Base-by-base conservation (phyloP, 2,797 vertebrate genomes). In the Melanotaenia nigrans region DNA sequence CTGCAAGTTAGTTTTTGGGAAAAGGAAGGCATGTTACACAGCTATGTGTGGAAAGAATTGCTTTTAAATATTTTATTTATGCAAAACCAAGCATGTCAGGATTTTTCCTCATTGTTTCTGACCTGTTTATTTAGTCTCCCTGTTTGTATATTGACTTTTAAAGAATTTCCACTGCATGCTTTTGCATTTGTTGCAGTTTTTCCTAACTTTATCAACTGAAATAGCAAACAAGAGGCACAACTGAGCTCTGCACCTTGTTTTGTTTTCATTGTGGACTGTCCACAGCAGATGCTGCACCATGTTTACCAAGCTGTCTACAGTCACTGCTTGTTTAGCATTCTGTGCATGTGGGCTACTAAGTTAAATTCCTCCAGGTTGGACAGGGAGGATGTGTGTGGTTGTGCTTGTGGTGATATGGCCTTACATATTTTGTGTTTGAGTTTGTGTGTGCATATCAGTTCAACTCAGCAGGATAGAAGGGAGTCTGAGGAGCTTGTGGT, bases 401-500 rank as follows among this genome's bases (percentile, higher is more conserved):
- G 54, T 64, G 47, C 32, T 58, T 65, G 68, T 36, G 76, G 75
- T 72, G 77, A 76, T 40, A 70, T 65, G 65, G 65, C 62, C 25
- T 79, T 71, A 55, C 1, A 4, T 57, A 55, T 47, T 73, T 32
- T 68, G 62, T 65, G 73, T 20, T 53, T 54, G 61, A 67, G 55
- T 57, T 53, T 68, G 58, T 65, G 59, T 58, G 61, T 69, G 58
- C 32, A 6, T 57, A 81, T 71, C 66, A 88, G 63, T 86, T 51
- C 69, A 87, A 66, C 77, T 61, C 84, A 85, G 77, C 75, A 63
- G 81, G 79, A 68, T 70, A 60, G 49, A 59, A 40, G 22, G 53
- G 59, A 72, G 58, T 57, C 81, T 63, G 75, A 78, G 74, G 75
- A 73, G 79, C 67, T 75, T 77, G 53, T 82, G 80, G 87, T 89